phyloP scores from a whole-genome alignment of 2,113 vertebrate species.

The Phrynosoma blainvillii region DNA sequence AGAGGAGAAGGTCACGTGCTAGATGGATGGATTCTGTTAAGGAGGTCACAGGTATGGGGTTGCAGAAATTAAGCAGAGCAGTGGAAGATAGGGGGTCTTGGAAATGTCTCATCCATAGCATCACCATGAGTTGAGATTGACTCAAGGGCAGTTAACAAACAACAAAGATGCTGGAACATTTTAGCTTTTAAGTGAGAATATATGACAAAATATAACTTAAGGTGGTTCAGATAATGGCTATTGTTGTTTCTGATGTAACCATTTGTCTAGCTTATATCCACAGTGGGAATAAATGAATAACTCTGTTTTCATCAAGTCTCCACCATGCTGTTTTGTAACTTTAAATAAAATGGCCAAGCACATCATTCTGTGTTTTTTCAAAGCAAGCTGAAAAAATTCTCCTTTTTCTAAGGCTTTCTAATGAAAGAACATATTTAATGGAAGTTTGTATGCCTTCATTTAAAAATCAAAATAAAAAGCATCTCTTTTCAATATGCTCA shows the following conservation, averaged over 20 bases:
- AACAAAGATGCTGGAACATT: slow-evolving; percentile 16
- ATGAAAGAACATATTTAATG: slow-evolving; percentile 43
- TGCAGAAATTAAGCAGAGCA: too few relatives aligned
- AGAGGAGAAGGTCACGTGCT: too few relatives aligned
- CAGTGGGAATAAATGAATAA: slow-evolving; percentile 66
- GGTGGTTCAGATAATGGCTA: slow-evolving; percentile 45
- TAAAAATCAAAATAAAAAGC: slow-evolving; percentile 20
- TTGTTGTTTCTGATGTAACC: slow-evolving; percentile 47
- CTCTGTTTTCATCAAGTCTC: slow-evolving; percentile 54
- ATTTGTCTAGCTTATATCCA: slow-evolving; percentile 60
- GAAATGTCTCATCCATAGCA: too few relatives aligned
- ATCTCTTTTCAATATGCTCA: slow-evolving; percentile 40
- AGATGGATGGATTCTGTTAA: too few relatives aligned
- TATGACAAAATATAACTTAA: slow-evolving; percentile 32
- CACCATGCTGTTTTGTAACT: slow-evolving; percentile 48
- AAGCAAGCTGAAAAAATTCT: slow-evolving; percentile 43
- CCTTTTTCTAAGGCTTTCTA: slow-evolving; percentile 34
- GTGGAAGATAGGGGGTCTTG: too few relatives aligned
- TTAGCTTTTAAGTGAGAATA: slow-evolving; percentile 13
- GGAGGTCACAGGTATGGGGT: too few relatives aligned
- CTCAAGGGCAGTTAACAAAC: too few relatives aligned
- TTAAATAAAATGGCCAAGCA: slow-evolving; percentile 51
- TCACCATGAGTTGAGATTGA: too few relatives aligned
- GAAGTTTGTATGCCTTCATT: slow-evolving; percentile 42
- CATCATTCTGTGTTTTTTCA: slow-evolving; percentile 60